These are phyloP conservation scores for Poecile montanus DNA, from an alignment of 2,797 vertebrate species.

Conservation along the genomic window DNA sequence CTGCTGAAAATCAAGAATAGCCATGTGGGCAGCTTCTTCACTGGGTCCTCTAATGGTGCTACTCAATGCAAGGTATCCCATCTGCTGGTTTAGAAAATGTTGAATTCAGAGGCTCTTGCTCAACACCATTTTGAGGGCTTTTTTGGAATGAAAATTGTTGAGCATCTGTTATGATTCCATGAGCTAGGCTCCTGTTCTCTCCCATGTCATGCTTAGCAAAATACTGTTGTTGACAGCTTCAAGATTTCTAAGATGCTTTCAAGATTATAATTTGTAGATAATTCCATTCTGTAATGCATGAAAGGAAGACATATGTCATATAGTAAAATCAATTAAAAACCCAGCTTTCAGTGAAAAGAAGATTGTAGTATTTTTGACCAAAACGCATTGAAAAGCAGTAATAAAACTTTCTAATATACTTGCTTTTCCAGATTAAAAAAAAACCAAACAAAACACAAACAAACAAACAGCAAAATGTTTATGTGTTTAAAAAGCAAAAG, in stretches of 20 bases:
- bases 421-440: neutral
- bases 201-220: neutral
- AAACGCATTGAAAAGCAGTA: neutral
- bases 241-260: neutral
- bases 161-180: neutral
- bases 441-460: neutral
- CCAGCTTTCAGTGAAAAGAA: neutral
- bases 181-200: neutral
- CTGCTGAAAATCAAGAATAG: neutral
- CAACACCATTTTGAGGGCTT: neutral
- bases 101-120: neutral
- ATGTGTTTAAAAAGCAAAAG: slow-evolving; percentile 23
- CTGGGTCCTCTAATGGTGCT: neutral
- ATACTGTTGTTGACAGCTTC: neutral
- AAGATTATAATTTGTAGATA: neutral
- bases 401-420: neutral
- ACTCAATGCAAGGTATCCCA: neutral
- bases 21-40: neutral
- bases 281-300: neutral
- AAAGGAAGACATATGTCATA: neutral
- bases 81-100: neutral
- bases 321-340: neutral
- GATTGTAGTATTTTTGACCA: neutral
- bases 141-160: neutral
- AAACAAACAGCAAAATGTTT: neutral